A percentile compares a stretch with the other conserved stretches of the same genome.
Evolutionary conservation across 2,797 vertebrate genomes (phyloP).

Genomic region (Enteromius unitaeniatus): DNA sequence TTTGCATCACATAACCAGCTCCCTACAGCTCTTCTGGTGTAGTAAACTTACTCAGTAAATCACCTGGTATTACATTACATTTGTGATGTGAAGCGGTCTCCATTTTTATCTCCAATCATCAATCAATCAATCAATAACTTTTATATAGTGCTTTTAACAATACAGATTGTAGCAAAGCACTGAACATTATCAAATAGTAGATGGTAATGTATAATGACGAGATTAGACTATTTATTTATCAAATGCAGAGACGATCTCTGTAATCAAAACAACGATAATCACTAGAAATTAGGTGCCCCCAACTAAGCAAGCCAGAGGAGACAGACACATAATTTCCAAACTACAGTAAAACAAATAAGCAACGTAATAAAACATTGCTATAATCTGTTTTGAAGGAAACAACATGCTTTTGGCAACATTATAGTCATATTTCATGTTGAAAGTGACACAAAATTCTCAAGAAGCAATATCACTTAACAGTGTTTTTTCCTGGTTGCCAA

Average conservation of each 20-base stretch:
- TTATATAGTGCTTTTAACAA: too few relatives aligned
- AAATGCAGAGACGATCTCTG: too few relatives aligned
- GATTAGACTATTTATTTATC: too few relatives aligned
- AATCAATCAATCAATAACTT: too few relatives aligned
- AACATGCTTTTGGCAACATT: background rate
- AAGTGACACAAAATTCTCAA: background rate
- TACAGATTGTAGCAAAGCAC: too few relatives aligned
- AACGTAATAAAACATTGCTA: background rate
- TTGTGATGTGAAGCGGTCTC: background rate
- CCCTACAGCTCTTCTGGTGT: background rate
- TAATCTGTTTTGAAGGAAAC: background rate
- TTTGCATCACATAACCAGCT: background rate
- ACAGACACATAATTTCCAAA: too few relatives aligned
- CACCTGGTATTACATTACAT: background rate
- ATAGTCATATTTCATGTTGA: background rate
- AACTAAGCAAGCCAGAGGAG: too few relatives aligned
- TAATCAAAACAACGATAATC: too few relatives aligned
- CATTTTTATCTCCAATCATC: too few relatives aligned
- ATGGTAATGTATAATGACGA: too few relatives aligned
- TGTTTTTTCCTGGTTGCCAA: background rate
- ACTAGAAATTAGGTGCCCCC: too few relatives aligned
- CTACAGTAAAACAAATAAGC: background rate
- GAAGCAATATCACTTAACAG: background rate
- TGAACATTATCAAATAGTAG: too few relatives aligned
- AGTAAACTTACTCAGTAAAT: background rate